These are phyloP conservation scores for Cavia porcellus DNA, from an alignment of 2,113 vertebrate genomes.

Conservation along the genomic window DNA sequence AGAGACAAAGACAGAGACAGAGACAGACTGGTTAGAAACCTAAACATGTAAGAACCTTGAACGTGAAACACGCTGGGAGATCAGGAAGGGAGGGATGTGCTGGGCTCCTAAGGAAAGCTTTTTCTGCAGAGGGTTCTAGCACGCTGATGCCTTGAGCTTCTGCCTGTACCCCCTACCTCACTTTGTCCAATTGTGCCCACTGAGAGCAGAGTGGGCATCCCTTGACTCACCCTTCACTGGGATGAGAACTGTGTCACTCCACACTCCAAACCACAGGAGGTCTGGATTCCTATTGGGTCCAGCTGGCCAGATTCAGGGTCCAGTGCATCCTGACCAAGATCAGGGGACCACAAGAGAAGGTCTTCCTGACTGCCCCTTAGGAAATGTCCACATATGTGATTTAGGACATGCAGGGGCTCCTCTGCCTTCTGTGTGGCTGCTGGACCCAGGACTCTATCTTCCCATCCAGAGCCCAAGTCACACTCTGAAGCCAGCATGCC, in stretches of 20 bases:
- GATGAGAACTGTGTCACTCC: background rate
- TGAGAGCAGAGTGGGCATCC: background rate
- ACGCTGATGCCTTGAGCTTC: background rate
- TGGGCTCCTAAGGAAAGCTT: background rate
- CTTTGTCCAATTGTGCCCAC: background rate
- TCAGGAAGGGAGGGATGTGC: background rate
- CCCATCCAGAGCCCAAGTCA: background rate
- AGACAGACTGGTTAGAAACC: background rate
- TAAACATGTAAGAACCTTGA: background rate
- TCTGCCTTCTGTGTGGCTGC: background rate
- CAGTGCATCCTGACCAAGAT: background rate
- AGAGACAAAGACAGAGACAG: too few species aligned
- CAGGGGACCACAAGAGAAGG: background rate
- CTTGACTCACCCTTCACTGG: background rate
- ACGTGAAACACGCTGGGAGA: background rate
- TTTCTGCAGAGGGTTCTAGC: background rate
- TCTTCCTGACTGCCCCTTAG: background rate
- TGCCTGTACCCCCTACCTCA: background rate
- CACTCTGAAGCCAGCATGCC: background rate
- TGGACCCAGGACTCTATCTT: background rate
- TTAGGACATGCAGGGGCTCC: background rate
- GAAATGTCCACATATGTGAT: background rate
- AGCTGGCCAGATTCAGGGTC: background rate
- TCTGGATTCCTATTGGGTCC: background rate
- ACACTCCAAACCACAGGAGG: background rate